Evolutionary conservation across 2,888 invertebrate genomes (phyloP).

Genomic region (Sialis fuliginosa): DNA sequence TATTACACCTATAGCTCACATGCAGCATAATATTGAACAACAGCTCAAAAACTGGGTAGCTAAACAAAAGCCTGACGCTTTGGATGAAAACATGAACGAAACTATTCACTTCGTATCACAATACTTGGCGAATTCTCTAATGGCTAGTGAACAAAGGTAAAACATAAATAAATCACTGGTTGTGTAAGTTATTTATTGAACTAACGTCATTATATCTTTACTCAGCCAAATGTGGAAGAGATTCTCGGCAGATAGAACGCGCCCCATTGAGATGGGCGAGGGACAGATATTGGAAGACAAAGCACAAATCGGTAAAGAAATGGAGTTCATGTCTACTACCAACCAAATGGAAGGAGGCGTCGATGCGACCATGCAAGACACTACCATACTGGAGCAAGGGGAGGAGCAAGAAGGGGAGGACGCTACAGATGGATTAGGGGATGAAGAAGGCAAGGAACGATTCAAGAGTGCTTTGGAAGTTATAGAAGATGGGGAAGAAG

Average conservation of each 20-base stretch:
- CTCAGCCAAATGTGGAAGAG: neutral
- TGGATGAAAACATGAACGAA: neutral
- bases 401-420: no score
- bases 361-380: no score
- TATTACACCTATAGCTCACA: no score
- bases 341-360: no score
- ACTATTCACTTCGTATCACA: neutral
- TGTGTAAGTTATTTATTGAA: neutral
- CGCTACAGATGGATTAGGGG: no score
- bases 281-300: neutral
- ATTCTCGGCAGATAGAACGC: neutral
- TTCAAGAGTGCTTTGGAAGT: neutral
- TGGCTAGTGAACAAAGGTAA: neutral
- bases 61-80: neutral
- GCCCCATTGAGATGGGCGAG: neutral
- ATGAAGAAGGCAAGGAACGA: neutral
- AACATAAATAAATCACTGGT: neutral
- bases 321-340: no score
- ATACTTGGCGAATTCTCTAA: neutral
- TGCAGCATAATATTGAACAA: no score
- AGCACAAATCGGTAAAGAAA: neutral
- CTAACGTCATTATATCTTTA: neutral
- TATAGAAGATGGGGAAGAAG: neutral
- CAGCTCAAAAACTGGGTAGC: no score
- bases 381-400: no score